Evolutionary conservation across 2,888 invertebrate genomes (phyloP).

Genomic region (Muschampia plurimacula): DNA sequence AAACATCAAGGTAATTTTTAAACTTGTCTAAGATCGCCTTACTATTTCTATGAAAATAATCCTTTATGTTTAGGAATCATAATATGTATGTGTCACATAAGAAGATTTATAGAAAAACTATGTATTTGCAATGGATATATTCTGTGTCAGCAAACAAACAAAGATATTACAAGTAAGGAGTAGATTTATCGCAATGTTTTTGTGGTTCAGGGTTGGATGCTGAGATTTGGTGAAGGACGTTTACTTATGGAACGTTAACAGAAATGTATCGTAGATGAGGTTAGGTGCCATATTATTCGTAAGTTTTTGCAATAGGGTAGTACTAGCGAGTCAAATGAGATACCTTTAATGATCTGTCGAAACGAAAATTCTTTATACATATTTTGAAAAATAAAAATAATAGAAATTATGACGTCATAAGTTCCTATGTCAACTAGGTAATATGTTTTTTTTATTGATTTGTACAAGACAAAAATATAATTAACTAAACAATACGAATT

Average conservation of each 20-base stretch:
- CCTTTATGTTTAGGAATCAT: background rate
- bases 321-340: too few species aligned
- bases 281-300: too few species aligned
- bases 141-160: conserved; percentile 52
- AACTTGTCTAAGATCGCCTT: too few species aligned
- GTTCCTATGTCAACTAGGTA: too few species aligned
- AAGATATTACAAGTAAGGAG: conserved; percentile 51
- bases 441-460: too few species aligned
- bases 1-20: background rate
- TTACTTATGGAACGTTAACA: conserved; percentile 2
- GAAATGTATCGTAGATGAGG: background rate
- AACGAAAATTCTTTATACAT: too few species aligned
- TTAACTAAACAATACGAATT: too few species aligned
- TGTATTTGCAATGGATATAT: conserved; percentile 36
- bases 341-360: too few species aligned
- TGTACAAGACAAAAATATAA: too few species aligned
- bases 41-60: background rate
- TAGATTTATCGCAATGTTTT: conserved; percentile 62
- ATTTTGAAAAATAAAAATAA: too few species aligned
- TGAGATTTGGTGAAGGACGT: conserved; percentile 20
- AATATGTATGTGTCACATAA: background rate
- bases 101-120: conserved; percentile 9
- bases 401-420: too few species aligned
- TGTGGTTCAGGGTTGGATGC: conserved; percentile 45
- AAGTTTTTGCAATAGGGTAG: too few species aligned